These are phyloP conservation scores for Patella vulgata DNA, from an alignment of 1,140 invertebrate genomes.

Conservation along the genomic window DNA sequence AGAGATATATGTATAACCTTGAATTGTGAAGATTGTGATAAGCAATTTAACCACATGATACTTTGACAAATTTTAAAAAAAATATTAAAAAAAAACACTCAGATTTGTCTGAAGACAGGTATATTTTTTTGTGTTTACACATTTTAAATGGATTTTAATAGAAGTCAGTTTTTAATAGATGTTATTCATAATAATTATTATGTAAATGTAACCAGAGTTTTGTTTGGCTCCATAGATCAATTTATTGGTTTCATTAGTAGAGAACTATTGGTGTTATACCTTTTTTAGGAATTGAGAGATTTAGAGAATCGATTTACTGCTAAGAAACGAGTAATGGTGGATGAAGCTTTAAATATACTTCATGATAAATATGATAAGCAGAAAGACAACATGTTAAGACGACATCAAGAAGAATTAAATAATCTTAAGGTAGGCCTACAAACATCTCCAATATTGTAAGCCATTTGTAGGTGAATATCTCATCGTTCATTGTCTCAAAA, in stretches of 20 bases:
- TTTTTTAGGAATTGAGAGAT: slow-evolving; percentile 49
- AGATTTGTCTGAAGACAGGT: not conserved
- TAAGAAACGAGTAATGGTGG: slow-evolving; percentile 56
- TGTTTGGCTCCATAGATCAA: too few relatives aligned
- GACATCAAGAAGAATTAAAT: slow-evolving; percentile 54
- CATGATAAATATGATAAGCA: slow-evolving; percentile 55
- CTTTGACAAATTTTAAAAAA: not conserved
- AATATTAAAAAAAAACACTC: not conserved
- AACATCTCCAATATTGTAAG: too few relatives aligned
- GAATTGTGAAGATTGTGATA: not conserved
- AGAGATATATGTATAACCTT: slow-evolving; percentile 1
- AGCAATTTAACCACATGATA: not conserved
- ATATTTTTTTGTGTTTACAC: slow-evolving; percentile 6
- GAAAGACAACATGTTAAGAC: slow-evolving; percentile 40
- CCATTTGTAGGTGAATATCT: too few relatives aligned
- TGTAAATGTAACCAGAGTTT: too few relatives aligned
- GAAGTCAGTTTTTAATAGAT: too few relatives aligned
- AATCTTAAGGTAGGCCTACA: slow-evolving; percentile 50
- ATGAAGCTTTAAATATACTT: slow-evolving; percentile 55
- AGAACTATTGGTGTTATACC: too few relatives aligned
- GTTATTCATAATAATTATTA: too few relatives aligned
- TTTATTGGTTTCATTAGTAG: too few relatives aligned
- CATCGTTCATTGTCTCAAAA: too few relatives aligned
- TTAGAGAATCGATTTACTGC: slow-evolving; percentile 54
- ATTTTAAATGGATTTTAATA: too few relatives aligned